A percentile compares a stretch with the other conserved stretches of the same genome.
Evolutionary conservation across 2,113 vertebrate genomes (phyloP).

Genomic region (Addax nasomaculatus): DNA sequence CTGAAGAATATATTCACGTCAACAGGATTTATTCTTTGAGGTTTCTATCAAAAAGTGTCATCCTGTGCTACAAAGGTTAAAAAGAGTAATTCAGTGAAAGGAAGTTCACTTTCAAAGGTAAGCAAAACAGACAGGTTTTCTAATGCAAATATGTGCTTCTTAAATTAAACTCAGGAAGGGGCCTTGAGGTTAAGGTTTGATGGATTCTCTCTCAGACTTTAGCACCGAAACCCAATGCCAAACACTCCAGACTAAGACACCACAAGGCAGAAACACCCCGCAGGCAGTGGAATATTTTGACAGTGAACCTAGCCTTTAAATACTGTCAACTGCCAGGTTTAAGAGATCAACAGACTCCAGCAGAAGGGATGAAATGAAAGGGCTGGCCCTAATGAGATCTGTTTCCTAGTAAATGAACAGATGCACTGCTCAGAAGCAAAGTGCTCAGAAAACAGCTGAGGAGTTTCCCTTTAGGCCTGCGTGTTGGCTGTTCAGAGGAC

Average conservation of each 20-base stretch:
- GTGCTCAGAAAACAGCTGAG: neutral
- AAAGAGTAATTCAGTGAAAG: conserved; percentile 32
- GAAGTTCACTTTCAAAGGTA: conserved; percentile 17
- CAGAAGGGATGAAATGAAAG: neutral
- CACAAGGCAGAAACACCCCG: neutral
- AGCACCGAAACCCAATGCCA: neutral
- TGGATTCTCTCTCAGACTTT: neutral
- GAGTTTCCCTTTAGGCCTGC: neutral
- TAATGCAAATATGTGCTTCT: neutral
- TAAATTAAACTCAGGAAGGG: neutral
- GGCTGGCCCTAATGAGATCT: neutral
- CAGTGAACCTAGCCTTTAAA: neutral
- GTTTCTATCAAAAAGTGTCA: conserved; percentile 13
- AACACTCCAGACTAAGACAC: neutral
- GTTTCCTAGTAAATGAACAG: neutral
- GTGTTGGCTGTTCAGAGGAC: neutral
- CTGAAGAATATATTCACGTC: neutral
- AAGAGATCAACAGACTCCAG: neutral
- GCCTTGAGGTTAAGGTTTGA: neutral
- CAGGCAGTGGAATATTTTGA: neutral
- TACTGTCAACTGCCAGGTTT: neutral
- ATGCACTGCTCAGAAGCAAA: neutral
- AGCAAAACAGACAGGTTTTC: conserved; percentile 21
- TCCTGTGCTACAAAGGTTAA: neutral
- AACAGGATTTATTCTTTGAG: neutral